A percentile compares a stretch with the other conserved stretches of the same genome.
Conservation (phyloP, 1,140 invertebrate genomes). For the Palaemon carinicauda region DNA sequence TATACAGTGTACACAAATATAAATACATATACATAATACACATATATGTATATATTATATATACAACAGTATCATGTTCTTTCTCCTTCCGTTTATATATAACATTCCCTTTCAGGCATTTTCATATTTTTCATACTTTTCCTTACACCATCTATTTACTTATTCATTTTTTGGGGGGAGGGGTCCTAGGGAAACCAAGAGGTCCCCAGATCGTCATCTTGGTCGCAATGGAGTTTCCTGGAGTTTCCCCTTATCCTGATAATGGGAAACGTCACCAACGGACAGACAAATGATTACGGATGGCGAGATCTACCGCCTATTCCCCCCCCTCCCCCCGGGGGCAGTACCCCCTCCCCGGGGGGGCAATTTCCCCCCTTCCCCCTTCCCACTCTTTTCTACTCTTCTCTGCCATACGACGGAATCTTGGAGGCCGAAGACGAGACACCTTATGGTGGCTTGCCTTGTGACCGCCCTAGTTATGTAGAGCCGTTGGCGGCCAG, state of each 20-base stretch:
- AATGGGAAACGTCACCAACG: conserved; percentile 21
- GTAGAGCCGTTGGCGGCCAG: too few relatives aligned
- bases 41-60: too few relatives aligned
- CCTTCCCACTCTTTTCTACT: not conserved
- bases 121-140: not conserved
- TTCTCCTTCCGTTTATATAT: not conserved
- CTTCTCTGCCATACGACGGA: not conserved
- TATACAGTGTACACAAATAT: too few relatives aligned
- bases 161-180: not conserved
- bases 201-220: too few relatives aligned
- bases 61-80: not conserved
- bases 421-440: too few relatives aligned
- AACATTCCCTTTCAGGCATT: not conserved
- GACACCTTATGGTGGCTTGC: too few relatives aligned
- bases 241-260: conserved; percentile 6
- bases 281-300: conserved; percentile 40
- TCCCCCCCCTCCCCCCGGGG: not conserved
- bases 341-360: not conserved
- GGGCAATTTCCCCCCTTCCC: not conserved
- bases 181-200: not conserved
- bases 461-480: too few relatives aligned
- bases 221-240: not conserved
- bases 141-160: not conserved
- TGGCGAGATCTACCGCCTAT: not conserved
- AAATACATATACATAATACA: too few relatives aligned